These are phyloP conservation scores for Brachionus rubens DNA, from an alignment of 1,140 invertebrate species.

Conservation along the genomic window DNA sequence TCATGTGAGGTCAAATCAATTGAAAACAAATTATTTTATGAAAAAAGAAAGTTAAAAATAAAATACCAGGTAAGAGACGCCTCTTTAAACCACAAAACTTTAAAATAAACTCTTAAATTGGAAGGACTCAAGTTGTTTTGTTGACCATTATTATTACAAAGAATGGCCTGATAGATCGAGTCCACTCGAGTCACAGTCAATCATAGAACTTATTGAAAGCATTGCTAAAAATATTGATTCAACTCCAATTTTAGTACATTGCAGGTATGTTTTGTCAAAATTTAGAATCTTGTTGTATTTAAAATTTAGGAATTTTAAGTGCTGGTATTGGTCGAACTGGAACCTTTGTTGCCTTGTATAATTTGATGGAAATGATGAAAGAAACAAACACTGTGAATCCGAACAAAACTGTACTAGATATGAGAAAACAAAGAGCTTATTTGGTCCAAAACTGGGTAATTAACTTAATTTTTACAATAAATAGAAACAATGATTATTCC, in stretches of 20 bases:
- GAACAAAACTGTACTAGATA: not conserved
- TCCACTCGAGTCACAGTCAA: constrained; percentile 37
- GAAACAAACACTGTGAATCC: not conserved
- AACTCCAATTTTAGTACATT: constrained; percentile 38
- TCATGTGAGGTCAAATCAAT: constrained; percentile 33
- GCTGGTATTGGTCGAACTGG: constrained; percentile 40
- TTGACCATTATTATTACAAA: constrained; percentile 43
- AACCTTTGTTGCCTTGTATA: constrained; percentile 37
- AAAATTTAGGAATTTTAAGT: constrained; percentile 14
- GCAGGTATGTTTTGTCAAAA: constrained; percentile 4
- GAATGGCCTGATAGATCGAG: constrained; percentile 35
- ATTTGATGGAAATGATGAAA: constrained; percentile 28
- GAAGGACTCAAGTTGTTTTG: not conserved
- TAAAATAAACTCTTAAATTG: not conserved
- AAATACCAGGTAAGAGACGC: not conserved
- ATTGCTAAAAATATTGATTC: not conserved
- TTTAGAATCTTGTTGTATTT: not conserved
- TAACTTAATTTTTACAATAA: not conserved
- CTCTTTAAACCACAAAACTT: not conserved
- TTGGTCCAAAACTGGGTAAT: constrained; percentile 41
- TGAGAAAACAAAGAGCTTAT: constrained; percentile 37
- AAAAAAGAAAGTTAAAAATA: constrained; percentile 26
- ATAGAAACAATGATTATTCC: no score
- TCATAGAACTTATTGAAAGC: constrained; percentile 1
- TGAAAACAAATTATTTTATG: constrained; percentile 28